Percentiles rank a stretch among this genome's conserved stretches.
Evolutionary conservation across 2,797 vertebrate genomes (phyloP).

Genomic region (Rhinatrema bivittatum): DNA sequence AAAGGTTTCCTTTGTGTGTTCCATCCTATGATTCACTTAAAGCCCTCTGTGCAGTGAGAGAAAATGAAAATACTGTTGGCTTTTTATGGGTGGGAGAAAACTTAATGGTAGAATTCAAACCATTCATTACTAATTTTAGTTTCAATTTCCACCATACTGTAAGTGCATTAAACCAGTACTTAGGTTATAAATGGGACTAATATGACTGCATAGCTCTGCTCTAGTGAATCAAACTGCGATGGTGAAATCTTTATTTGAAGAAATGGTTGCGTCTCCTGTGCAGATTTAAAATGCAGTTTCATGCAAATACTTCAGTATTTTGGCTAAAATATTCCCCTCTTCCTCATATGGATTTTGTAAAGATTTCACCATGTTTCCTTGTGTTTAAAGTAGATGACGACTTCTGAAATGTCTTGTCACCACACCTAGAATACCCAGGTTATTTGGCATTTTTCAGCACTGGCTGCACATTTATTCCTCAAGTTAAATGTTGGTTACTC

Average conservation of each 20-base stretch:
- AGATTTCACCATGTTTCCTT: constrained; percentile 54
- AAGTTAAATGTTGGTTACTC: too few relatives aligned
- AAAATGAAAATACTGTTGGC: too few relatives aligned
- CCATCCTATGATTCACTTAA: too few relatives aligned
- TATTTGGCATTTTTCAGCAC: constrained; percentile 39
- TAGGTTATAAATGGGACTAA: too few relatives aligned
- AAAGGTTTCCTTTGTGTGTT: constrained; percentile 52
- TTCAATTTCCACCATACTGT: too few relatives aligned
- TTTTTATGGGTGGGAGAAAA: too few relatives aligned
- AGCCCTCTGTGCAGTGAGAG: too few relatives aligned
- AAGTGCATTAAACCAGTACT: too few relatives aligned
- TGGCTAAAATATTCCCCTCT: not conserved
- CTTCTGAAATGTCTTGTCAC: constrained; percentile 63
- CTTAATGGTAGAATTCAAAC: too few relatives aligned
- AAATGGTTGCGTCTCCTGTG: constrained; percentile 5
- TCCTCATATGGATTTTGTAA: constrained; percentile 41
- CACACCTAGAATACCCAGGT: constrained; percentile 53
- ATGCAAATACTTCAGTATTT: not conserved
- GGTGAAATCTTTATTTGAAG: constrained; percentile 60
- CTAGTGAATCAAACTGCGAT: constrained; percentile 13
- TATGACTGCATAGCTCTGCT: constrained; percentile 54
- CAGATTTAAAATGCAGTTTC: not conserved
- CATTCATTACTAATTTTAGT: too few relatives aligned
- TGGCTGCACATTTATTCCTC: too few relatives aligned
- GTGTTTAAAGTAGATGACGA: constrained; percentile 51